These are phyloP conservation scores for Eulemur albifrons DNA, from an alignment of 2,797 vertebrate species.

Conservation along the genomic window DNA sequence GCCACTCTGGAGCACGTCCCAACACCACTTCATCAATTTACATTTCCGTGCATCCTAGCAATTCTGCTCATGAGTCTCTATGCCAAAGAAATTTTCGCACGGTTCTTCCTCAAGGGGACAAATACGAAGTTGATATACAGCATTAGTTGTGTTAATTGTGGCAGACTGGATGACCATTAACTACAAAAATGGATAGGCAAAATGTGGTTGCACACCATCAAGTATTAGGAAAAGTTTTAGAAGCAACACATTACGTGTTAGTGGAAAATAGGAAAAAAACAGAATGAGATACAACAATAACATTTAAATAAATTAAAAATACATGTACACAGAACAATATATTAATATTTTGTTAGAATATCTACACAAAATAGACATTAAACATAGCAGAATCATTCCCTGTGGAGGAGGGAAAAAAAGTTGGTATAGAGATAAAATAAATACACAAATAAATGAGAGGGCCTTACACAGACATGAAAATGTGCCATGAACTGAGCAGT, in stretches of 20 bases:
- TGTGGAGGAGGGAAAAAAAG: neutral
- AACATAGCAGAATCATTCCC: neutral
- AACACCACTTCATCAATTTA: neutral
- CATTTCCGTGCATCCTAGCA: neutral
- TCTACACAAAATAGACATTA: neutral
- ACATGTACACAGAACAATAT: neutral
- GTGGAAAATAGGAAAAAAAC: neutral
- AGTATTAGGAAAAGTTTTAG: neutral
- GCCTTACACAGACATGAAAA: neutral
- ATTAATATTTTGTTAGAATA: neutral
- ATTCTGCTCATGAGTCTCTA: neutral
- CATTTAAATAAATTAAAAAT: neutral
- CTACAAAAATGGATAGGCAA: neutral
- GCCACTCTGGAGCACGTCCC: neutral
- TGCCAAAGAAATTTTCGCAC: neutral
- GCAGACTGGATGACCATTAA: neutral
- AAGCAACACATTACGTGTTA: neutral
- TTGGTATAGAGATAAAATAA: neutral
- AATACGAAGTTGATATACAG: neutral
- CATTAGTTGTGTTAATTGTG: neutral
- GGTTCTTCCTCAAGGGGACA: neutral
- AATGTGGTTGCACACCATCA: neutral
- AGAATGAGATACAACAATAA: neutral
- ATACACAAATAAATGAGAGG: neutral
- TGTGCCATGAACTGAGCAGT: neutral